Percentiles rank a stretch among this genome's conserved stretches.
Evolutionary conservation across 2,888 invertebrate species (phyloP).

Genomic region (Hirtodrosophila confusa): DNA sequence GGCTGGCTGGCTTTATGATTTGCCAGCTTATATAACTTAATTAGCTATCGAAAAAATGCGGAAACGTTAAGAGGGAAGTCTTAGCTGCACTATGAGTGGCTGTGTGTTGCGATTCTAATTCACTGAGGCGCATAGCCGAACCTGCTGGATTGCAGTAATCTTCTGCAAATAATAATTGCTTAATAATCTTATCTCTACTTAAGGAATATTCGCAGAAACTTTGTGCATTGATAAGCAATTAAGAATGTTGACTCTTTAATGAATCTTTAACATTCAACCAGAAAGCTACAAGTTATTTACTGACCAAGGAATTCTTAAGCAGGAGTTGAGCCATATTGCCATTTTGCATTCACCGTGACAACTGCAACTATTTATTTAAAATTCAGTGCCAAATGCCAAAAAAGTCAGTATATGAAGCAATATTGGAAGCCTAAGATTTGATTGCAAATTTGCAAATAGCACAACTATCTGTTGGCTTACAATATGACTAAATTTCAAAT

Average conservation of each 20-base stretch:
- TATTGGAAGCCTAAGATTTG: no score
- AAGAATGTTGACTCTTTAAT: conserved; percentile 1
- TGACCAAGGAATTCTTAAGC: no score
- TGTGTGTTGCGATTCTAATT: conserved; percentile 33
- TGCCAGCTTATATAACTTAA: conserved; percentile 53
- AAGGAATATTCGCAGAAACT: no score
- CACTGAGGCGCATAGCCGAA: conserved; percentile 29
- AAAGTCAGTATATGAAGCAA: no score
- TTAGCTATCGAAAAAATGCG: conserved; percentile 55
- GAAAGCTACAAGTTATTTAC: no score
- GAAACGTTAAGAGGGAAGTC: conserved; percentile 49
- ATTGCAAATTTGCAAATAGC: no score
- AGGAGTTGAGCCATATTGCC: no score
- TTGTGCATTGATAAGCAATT: background rate
- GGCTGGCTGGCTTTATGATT: conserved; percentile 55
- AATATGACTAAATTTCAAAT: no score
- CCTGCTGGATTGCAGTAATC: conserved; percentile 1
- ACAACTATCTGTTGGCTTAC: no score
- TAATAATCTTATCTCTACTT: background rate
- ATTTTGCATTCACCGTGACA: no score
- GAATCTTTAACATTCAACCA: background rate
- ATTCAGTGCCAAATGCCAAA: no score
- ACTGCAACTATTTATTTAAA: no score
- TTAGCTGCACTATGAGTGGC: conserved; percentile 10
- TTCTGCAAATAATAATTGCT: background rate